Percentiles rank a stretch among this genome's conserved stretches.
These are phyloP conservation scores for Meloidogyne floridensis DNA, from an alignment of 1,140 invertebrate genomes.

Conservation along the genomic window DNA sequence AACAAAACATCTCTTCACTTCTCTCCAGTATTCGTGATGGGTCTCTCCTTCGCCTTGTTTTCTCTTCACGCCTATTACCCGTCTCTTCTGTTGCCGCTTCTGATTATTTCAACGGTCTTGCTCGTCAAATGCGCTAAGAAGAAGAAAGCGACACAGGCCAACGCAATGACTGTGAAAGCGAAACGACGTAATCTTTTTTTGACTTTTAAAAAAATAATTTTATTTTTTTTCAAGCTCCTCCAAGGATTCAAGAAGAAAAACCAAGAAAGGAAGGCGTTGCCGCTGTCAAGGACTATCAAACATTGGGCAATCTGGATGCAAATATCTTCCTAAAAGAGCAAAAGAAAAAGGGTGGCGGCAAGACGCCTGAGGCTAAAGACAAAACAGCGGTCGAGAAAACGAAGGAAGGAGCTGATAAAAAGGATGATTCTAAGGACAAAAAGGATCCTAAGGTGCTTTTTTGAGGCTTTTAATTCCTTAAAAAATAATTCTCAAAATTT, in stretches of 20 bases:
- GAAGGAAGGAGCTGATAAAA: not conserved
- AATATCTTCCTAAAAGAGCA: not conserved
- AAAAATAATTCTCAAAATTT: too few species aligned
- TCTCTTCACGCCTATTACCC: not conserved
- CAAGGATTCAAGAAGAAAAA: not conserved
- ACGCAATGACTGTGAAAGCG: not conserved
- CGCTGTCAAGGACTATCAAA: not conserved
- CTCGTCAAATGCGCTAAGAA: not conserved
- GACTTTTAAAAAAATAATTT: too few species aligned
- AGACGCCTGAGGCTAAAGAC: not conserved
- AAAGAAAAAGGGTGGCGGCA: not conserved
- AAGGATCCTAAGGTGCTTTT: not conserved
- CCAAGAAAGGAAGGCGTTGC: not conserved
- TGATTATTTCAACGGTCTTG: slow-evolving; percentile 1
- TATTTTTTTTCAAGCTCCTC: slow-evolving; percentile 1
- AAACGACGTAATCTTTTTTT: not conserved
- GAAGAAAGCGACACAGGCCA: not conserved
- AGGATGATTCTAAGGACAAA: not conserved
- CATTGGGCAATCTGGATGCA: not conserved
- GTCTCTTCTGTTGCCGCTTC: not conserved
- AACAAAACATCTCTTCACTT: not conserved
- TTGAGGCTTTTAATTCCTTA: too few species aligned
- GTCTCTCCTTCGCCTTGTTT: not conserved
- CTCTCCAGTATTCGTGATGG: not conserved
- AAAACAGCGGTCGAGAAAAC: not conserved